Base-by-base conservation (phyloP, 2,888 invertebrate species). In the Xestia sexstrigata region DNA sequence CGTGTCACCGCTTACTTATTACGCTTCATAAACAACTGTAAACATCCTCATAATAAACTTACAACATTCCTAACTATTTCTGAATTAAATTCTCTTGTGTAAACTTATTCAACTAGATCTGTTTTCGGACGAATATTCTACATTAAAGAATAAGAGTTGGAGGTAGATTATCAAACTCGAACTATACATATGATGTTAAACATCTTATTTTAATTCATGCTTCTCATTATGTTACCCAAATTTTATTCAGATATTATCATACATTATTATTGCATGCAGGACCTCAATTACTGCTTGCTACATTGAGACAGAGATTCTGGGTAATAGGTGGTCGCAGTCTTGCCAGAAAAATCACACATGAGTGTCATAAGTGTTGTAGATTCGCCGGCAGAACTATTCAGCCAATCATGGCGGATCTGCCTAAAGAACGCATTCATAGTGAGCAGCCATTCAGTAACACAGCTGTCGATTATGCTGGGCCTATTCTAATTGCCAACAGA, bases 321-420 rank as follows among this genome's bases (percentile, higher is more conserved):
- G n/a, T n/a, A n/a, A n/a, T n/a, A n/a, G n/a, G n/a, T n/a, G n/a
- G n/a, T n/a, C n/a, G n/a, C n/a, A n/a, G n/a, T n/a, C n/a, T n/a
- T n/a, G n/a, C n/a, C n/a, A n/a, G n/a, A n/a, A n/a, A n/a, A n/a
- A n/a, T n/a, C n/a, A n/a, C n/a, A n/a, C n/a, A n/a, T n/a, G n/a
- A n/a, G n/a, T n/a, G n/a, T n/a, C n/a, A 35, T 35, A 68, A 81
- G 67, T 81, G 78, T 75, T 73, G 75, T 63, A 73, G 78, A 63
- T 78, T 78, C 62, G 70, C 76, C 45, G 81, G 76, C n/a, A 69
- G 65, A n/a, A 67, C 76, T 30, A 49, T 70, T 58, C 78, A 81
- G 23, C 81, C 78, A 49, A 75, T 81, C 45, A 81, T 78, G 74
- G 69, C 75, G 13, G 52, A 66, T n/a, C 30, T 67, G 23, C 73